Percentiles rank a stretch among this genome's conserved stretches.
Conservation (phyloP, 2,113 vertebrate genomes). For the Heloderma charlesbogerti region DNA sequence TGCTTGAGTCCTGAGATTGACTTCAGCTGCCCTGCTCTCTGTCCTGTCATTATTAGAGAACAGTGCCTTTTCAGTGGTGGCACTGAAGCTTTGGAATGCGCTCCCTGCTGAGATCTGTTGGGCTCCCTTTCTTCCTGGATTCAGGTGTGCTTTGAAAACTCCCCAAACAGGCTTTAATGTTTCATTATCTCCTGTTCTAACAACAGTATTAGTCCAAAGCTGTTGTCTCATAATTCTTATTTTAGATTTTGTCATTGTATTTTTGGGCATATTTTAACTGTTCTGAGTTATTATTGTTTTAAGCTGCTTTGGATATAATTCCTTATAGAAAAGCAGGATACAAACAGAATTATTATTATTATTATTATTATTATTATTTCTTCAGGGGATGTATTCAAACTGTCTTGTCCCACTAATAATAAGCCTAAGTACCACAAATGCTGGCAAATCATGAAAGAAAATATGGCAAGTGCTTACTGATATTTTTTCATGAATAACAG, state of each 20-base stretch:
- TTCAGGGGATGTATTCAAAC: neutral
- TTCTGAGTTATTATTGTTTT: neutral
- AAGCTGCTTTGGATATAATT: neutral
- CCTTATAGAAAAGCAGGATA: neutral
- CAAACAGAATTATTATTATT: neutral
- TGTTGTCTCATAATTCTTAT: neutral
- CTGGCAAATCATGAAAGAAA: neutral
- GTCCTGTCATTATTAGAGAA: neutral
- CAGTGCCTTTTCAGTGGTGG: neutral
- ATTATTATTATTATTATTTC: neutral
- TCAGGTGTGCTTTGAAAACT: neutral
- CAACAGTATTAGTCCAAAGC: too few species aligned
- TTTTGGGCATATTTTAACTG: neutral
- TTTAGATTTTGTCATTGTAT: neutral
- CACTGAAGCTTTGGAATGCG: neutral
- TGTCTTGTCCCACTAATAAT: neutral
- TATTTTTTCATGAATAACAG: neutral
- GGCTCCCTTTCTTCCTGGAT: neutral
- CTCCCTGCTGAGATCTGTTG: neutral
- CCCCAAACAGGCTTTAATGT: neutral
- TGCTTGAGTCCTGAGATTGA: neutral
- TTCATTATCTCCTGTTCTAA: neutral
- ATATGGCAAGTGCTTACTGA: neutral
- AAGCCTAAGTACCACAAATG: neutral
- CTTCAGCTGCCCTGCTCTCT: neutral